Evolutionary conservation across 2,113 vertebrate species (phyloP), one percentile per base, ranked within the genome.

Genomic region (Callipepla squamata): DNA sequence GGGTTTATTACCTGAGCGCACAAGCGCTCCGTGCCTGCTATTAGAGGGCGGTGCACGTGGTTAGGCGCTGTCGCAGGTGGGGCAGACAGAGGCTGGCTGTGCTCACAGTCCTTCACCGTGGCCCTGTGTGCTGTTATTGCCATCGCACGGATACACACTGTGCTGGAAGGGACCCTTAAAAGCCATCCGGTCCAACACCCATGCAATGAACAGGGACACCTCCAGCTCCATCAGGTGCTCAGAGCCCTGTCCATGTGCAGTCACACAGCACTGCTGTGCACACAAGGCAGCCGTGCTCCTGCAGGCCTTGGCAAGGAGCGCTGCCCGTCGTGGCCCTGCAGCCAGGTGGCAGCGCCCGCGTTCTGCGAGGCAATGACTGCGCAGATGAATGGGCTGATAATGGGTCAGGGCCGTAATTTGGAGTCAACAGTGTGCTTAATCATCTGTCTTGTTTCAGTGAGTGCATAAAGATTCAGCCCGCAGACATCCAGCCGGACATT

Each of bases 381-480:
- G 13, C 48, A 17, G 62, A 20, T 6, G 51, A 80, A 30, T 5
- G 20, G 72, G 88, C 62, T 61, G 66, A 67, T 92, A 22, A 32
- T 67, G 68, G 86, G 42, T 74, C 15, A 2, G 75, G 45, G 20
- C 38, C 18, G 61, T 65, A 11, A 20, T 77, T 72, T 83, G 61
- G 79, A 65, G 75, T 50, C 42, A 67, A 36, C 4, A 47, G 7
- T 53, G 83, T 80, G 58, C 19, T 38, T 89, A 95, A 72, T 93
- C 79, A 25, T 86, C 87, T 89, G 70, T 94, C 92, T 97, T 97
- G 58, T 97, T 97, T 95, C 96, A 99, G 99, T 7, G 99, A 99
- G 92, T 99, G 99, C 93, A 99, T 99, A 96, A 99, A 99, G 98
- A 99, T 99, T 95, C 99, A 99, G 95, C 99, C 99, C 74, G 97